A percentile compares a stretch with the other conserved stretches of the same genome.
Conservation (phyloP, 1,140 invertebrate genomes). For the Watersipora subatra region DNA sequence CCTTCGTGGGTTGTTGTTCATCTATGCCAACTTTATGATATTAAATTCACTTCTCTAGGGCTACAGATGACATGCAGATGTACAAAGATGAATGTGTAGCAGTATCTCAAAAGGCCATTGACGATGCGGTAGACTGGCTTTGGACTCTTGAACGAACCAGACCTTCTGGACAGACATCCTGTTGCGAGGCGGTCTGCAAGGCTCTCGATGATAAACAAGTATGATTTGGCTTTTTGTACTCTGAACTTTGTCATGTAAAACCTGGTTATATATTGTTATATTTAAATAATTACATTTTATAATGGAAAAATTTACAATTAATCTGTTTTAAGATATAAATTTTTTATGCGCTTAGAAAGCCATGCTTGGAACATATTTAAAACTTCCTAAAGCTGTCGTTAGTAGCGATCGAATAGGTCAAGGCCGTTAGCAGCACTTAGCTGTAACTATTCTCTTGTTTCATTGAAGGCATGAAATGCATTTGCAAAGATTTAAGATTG, state of each 20-base stretch:
- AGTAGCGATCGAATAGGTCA: too few species aligned
- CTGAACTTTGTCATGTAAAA: background rate
- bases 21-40: too few species aligned
- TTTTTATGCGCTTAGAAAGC: background rate
- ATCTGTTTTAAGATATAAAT: background rate
- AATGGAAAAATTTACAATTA: background rate
- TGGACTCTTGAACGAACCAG: conserved; percentile 26
- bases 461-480: too few species aligned
- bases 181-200: conserved; percentile 29
- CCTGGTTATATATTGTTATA: background rate
- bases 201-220: conserved; percentile 30
- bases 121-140: conserved; percentile 35
- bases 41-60: conserved; percentile 20
- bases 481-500: too few species aligned
- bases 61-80: conserved; percentile 26
- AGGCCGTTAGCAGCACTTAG: too few species aligned
- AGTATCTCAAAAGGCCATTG: conserved; percentile 32
- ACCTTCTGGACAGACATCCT: conserved; percentile 23
- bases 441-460: too few species aligned
- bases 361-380: too few species aligned
- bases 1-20: too few species aligned
- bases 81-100: conserved; percentile 28
- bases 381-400: too few species aligned
- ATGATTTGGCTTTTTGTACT: too few species aligned
- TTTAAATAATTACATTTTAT: conserved; percentile 6